Evolutionary conservation across 2,888 invertebrate genomes (phyloP).

Genomic region (Cerceris rybyensis): DNA sequence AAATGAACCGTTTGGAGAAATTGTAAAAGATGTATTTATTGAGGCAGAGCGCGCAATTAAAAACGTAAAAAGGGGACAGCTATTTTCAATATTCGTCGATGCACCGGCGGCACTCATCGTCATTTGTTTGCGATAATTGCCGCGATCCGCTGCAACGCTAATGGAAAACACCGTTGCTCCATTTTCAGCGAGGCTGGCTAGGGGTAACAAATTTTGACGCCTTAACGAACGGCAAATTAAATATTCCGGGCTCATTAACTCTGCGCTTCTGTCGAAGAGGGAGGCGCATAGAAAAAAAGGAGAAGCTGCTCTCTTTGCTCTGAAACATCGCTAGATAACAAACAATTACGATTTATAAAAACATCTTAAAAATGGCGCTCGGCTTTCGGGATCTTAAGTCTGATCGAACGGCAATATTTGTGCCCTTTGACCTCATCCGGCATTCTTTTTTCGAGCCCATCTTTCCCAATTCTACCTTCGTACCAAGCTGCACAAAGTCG

Average conservation of each 20-base stretch:
- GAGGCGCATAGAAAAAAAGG: constrained; percentile 1
- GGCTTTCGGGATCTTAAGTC: no score
- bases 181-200: not conserved
- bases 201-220: constrained; percentile 41
- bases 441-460: no score
- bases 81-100: not conserved
- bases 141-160: not conserved
- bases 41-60: no score
- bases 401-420: no score
- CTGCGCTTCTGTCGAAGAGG: constrained; percentile 6
- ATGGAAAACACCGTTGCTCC: not conserved
- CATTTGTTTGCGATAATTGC: constrained; percentile 8
- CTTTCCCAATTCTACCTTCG: no score
- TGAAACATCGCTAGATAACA: not conserved
- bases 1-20: no score
- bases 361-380: no score
- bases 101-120: not conserved
- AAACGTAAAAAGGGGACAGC: not conserved
- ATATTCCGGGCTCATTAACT: constrained; percentile 44
- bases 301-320: not conserved
- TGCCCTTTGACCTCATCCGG: no score
- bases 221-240: constrained; percentile 47
- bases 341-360: no score
- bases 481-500: no score
- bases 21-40: no score